These are phyloP conservation scores for Puntigrus tetrazona DNA, from an alignment of 2,113 vertebrate species.

Conservation along the genomic window DNA sequence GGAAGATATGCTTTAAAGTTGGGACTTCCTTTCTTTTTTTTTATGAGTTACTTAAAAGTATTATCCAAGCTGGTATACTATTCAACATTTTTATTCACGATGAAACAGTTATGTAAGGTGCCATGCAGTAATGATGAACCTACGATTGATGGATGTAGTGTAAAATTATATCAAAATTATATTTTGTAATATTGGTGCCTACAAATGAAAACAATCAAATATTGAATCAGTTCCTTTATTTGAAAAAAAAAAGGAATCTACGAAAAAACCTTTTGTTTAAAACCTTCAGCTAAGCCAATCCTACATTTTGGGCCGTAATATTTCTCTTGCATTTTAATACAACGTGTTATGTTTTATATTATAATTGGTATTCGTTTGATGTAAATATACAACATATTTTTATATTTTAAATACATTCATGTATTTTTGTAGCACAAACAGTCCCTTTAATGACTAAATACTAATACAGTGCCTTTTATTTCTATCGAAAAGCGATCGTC, in stretches of 20 bases:
- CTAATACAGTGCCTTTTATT: background rate
- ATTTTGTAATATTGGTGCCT: background rate
- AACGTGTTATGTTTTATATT: background rate
- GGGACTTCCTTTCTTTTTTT: background rate
- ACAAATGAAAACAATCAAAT: background rate
- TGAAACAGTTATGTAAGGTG: no score
- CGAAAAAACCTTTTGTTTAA: no score
- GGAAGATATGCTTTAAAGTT: background rate
- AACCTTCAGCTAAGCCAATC: no score
- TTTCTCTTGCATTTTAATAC: background rate
- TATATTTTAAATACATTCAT: background rate
- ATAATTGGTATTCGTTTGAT: no score
- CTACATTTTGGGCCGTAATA: background rate
- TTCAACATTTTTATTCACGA: background rate
- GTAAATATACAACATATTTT: no score
- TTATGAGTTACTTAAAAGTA: background rate
- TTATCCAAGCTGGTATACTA: background rate
- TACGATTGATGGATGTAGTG: no score
- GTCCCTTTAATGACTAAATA: background rate
- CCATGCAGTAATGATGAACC: no score
- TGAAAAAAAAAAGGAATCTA: background rate
- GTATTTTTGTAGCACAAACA: background rate
- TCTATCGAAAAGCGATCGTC: background rate
- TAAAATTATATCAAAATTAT: background rate
- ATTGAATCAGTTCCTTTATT: background rate